These are phyloP conservation scores for Rotaria sp. DNA, from an alignment of 2,888 invertebrate genomes.

Conservation along the genomic window DNA sequence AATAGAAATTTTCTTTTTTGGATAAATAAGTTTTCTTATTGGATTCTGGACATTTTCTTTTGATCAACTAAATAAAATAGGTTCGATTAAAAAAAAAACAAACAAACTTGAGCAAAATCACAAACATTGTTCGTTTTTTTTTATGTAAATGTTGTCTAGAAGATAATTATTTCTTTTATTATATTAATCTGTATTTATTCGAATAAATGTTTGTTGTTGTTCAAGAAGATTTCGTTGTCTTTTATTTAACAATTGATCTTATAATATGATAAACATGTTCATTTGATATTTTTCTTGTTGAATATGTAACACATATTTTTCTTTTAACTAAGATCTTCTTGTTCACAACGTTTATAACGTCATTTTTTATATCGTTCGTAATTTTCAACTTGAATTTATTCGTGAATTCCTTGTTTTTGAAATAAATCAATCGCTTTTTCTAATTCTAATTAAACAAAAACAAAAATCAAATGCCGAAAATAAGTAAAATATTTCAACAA, in stretches of 20 bases:
- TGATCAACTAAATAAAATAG: background rate
- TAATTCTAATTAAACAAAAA: background rate
- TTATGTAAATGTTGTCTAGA: background rate
- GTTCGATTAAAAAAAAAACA: too few relatives aligned
- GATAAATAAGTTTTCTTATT: background rate
- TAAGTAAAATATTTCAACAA: background rate
- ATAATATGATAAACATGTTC: background rate
- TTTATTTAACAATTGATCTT: background rate
- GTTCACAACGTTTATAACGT: background rate
- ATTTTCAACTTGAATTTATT: background rate
- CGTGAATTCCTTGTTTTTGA: background rate
- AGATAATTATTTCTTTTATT: background rate
- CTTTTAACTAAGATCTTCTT: background rate
- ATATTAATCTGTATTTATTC: background rate
- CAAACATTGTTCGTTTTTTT: background rate
- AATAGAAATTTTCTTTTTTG: background rate
- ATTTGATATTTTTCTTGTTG: background rate
- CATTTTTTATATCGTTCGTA: background rate
- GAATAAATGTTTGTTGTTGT: background rate
- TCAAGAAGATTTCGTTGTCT: background rate
- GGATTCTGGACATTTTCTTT: background rate
- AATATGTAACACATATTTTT: background rate
- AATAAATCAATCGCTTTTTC: background rate
- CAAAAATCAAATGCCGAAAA: background rate
- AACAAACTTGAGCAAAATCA: background rate